Evolutionary conservation across 2,888 invertebrate species (phyloP).

Genomic region (Halictus ligatus): DNA sequence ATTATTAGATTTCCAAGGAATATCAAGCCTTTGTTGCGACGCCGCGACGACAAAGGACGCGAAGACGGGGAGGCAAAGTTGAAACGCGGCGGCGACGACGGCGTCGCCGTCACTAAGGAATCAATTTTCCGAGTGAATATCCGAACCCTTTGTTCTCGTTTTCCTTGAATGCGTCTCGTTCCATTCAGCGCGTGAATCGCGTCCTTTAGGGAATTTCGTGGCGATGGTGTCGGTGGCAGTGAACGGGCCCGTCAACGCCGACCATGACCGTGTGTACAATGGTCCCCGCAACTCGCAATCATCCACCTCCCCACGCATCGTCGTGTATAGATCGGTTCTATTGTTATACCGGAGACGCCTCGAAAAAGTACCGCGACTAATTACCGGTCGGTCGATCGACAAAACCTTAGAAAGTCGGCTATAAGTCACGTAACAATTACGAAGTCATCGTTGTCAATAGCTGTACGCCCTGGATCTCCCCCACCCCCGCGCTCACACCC

Average conservation of each 20-base stretch:
- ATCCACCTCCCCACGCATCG: constrained; percentile 79
- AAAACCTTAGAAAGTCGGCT: constrained; percentile 51
- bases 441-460: constrained; percentile 39
- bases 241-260: constrained; percentile 86
- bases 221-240: constrained; percentile 85
- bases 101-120: constrained; percentile 57
- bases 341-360: constrained; percentile 59
- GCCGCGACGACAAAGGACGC: constrained; percentile 15
- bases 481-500: not conserved
- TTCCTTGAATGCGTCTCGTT: constrained; percentile 45
- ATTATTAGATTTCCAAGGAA: constrained; percentile 26
- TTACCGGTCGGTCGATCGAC: constrained; percentile 50
- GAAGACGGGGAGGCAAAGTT: constrained; percentile 35
- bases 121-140: constrained; percentile 74
- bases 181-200: constrained; percentile 64
- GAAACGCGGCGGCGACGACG: constrained; percentile 65
- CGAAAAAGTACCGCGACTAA: constrained; percentile 70
- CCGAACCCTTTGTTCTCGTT: constrained; percentile 59
- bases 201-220: constrained; percentile 68
- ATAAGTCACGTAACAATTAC: constrained; percentile 52
- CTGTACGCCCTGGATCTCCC: not conserved
- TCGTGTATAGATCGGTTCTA: constrained; percentile 61
- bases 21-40: constrained; percentile 18
- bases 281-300: constrained; percentile 84
- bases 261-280: constrained; percentile 87